Conservation (phyloP, 2,797 vertebrate genomes). For the Schizopygopsis pylzovi region DNA sequence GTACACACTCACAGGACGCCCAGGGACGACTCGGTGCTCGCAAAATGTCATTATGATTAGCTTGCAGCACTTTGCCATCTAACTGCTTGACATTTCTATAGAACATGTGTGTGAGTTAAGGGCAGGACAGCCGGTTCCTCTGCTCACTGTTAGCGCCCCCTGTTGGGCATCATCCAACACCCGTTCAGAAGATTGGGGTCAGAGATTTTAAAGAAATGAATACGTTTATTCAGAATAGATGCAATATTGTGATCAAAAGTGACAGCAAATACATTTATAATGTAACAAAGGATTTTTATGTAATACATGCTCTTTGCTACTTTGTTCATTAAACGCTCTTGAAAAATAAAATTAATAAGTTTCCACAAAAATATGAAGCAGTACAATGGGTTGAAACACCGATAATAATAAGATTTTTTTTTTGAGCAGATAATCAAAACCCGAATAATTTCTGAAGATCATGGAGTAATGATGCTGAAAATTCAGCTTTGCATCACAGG, state of each 20-base stretch:
- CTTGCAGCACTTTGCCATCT: constrained; percentile 46
- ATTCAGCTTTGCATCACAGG: background rate
- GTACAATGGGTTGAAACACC: background rate
- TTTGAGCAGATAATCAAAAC: background rate
- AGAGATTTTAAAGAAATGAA: background rate
- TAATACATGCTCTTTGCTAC: background rate
- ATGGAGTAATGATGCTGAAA: background rate
- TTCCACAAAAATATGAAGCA: background rate
- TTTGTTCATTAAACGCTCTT: background rate
- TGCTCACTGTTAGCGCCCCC: constrained; percentile 39
- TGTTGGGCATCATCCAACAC: constrained; percentile 25
- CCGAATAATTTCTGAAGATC: background rate
- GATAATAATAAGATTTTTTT: background rate
- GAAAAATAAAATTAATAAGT: background rate
- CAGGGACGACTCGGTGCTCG: constrained; percentile 40
- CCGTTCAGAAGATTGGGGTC: background rate
- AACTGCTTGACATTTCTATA: constrained; percentile 58
- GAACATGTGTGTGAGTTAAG: constrained; percentile 33
- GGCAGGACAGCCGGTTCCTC: constrained; percentile 5
- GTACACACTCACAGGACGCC: background rate
- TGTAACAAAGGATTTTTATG: background rate
- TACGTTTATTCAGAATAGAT: background rate
- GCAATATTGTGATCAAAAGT: background rate
- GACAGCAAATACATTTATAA: background rate
- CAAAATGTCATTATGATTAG: constrained; percentile 63